These are phyloP conservation scores for Brachionus asplanchnoidis DNA, from an alignment of 1,140 invertebrate genomes.

Conservation along the genomic window DNA sequence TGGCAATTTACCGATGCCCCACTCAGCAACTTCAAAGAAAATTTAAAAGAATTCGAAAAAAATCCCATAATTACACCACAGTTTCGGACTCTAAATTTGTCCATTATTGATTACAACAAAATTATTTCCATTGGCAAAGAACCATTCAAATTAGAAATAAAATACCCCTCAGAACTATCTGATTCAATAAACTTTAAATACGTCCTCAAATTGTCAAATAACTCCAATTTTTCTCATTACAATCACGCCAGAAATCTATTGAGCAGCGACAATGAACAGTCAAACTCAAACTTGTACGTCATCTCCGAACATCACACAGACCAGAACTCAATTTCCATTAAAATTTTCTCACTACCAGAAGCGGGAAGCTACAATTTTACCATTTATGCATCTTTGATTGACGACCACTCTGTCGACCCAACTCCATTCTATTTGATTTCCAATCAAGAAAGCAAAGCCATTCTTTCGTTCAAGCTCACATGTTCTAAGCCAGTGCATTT, in stretches of 20 bases:
- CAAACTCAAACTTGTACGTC: neutral
- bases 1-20: slow-evolving; percentile 19
- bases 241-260: neutral
- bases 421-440: neutral
- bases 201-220: neutral
- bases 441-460: neutral
- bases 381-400: neutral
- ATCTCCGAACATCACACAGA: neutral
- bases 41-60: slow-evolving; percentile 36
- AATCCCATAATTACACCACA: slow-evolving; percentile 21
- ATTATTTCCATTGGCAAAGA: neutral
- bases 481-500: neutral
- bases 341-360: slow-evolving; percentile 16
- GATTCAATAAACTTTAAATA: slow-evolving; percentile 25
- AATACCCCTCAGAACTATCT: slow-evolving; percentile 4
- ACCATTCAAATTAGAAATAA: neutral
- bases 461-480: neutral
- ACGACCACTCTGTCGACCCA: neutral
- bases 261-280: neutral
- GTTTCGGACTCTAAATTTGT: slow-evolving; percentile 25
- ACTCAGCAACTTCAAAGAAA: neutral
- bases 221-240: neutral
- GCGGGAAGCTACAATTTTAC: neutral
- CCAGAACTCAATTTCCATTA: neutral
- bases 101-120: neutral